Evolutionary conservation across 2,797 vertebrate genomes (phyloP), one percentile per base, ranked within the genome.

Genomic region (Poecile montanus): DNA sequence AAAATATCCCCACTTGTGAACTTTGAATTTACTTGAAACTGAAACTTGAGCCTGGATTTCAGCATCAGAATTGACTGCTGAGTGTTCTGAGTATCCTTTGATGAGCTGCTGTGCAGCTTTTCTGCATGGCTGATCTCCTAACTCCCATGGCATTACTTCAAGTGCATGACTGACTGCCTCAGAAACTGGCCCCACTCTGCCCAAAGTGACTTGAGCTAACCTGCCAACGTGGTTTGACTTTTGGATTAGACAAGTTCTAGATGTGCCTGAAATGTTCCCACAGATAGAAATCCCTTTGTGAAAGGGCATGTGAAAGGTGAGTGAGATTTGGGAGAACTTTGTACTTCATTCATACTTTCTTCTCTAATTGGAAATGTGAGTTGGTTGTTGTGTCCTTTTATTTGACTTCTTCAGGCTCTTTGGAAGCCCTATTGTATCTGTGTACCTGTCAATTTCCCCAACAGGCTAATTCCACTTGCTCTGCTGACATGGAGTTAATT

Each of bases 281-380:
- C 60, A n/a, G 16, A 23, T 17, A 85, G 67, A 93, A 94, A 85
- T 85, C 81, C 47, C 47, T 86, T 74, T 57, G 50, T 44, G 54
- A 96, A 95, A 91, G 88, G 77, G 83, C 83, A 68, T 89, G 88
- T 87, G 91, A 96, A 94, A 96, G 86, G 86, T 94, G 92, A 94
- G 80, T 3, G 7, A 90, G 77, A 48, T 34, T 22, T 56, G 36
- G 32, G 45, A 60, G 36, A 84, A 92, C 65, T 32, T 27, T 40
- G 20, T 79, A 22, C 62, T 87, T 85, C 65, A 60, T 76, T 94
- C 63, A 47, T 48, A 61, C 40, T 85, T 91, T 75, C 73, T 84
- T 88, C 76, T 82, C 73, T 89, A 91, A 93, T 87, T 87, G 90
- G 67, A 91, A 96, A 85, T 29, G 34, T 32, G 60, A 92, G 51